These are phyloP conservation scores for human (Homo sapiens) DNA, from an alignment of 2,113 vertebrate species.

Conservation along the genomic window DNA sequence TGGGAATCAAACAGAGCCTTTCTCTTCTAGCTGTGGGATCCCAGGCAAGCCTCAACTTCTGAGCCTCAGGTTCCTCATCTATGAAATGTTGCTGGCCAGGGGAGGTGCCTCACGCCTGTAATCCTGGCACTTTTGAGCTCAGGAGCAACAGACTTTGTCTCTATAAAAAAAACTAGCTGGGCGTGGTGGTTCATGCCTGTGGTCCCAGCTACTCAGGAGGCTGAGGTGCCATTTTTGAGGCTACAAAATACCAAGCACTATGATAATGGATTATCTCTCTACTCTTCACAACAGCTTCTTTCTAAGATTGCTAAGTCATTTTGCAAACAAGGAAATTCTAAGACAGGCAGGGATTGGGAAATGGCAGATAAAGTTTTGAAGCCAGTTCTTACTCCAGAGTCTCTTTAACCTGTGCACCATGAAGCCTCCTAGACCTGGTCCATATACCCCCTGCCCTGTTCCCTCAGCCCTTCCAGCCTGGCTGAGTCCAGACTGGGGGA, in stretches of 20 bases:
- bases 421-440: not conserved
- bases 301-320: not conserved
- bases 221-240: not conserved
- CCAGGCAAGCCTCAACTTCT: not conserved
- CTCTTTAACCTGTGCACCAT: not conserved
- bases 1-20: not conserved
- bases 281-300: not conserved
- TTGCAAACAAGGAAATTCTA: not conserved
- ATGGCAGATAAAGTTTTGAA: not conserved
- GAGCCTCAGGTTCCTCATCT: slow-evolving; percentile 6
- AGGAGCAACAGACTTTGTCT: too few species aligned
- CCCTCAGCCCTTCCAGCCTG: not conserved
- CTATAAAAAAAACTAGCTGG: too few species aligned
- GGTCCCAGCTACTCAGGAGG: too few species aligned
- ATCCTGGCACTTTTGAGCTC: not conserved
- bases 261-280: not conserved
- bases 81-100: not conserved
- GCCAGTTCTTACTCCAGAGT: not conserved
- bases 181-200: too few species aligned
- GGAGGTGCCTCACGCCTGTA: too few species aligned
- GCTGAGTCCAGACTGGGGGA: not conserved
- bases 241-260: not conserved
- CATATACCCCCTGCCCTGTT: not conserved
- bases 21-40: not conserved
- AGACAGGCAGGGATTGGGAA: not conserved